Evolutionary conservation across 2,888 invertebrate genomes (phyloP), one percentile per base, ranked within the genome.

Genomic region (Agrypnus murinus): DNA sequence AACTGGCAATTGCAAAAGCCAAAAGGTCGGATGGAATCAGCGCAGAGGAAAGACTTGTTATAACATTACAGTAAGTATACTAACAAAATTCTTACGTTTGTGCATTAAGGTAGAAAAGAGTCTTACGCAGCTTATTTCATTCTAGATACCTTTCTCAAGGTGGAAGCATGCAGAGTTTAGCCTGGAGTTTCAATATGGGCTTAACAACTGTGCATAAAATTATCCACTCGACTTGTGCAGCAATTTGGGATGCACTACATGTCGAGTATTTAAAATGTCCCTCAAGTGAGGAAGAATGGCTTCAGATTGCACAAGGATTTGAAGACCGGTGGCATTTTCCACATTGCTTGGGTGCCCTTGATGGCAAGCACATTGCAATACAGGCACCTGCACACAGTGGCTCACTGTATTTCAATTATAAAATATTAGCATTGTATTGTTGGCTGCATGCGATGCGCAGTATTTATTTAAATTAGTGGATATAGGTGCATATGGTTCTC

Each of bases 151-250:
- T 25, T 3, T 25, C 25, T 2, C 25, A 5, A 5, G 25, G 25
- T 25, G 25, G 2, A 25, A 25, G 25, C 5, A 25, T 25, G 25
- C 25, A 25, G 5, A 25, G 25, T 25, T 5, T 25, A 25, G 25
- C 25, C 25, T 73, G 66, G 48, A 17, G 19, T 50, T 50, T 17
- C 9, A 15, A 50, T 5, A 25, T 50, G 19, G 50, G 50, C 2
- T 9, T 48, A 1, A 71, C 75, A 8, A 79, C 77, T 0, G 72
- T 78, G 2, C 75, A 77, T 32, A 50, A 75, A 69, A 79, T 79
- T 12, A 15, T 53, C 1, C 31, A 53, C 17, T 6, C 32, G 14
- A 32, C 34, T 2, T 36, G 38, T 36, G 2, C 3, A 57, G 15
- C 15, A 15, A 2, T 57, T 1, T 57, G 57, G 57, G 8, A 32